Conservation (phyloP, 2,888 invertebrate genomes). For the Lasioglossum vierecki region DNA sequence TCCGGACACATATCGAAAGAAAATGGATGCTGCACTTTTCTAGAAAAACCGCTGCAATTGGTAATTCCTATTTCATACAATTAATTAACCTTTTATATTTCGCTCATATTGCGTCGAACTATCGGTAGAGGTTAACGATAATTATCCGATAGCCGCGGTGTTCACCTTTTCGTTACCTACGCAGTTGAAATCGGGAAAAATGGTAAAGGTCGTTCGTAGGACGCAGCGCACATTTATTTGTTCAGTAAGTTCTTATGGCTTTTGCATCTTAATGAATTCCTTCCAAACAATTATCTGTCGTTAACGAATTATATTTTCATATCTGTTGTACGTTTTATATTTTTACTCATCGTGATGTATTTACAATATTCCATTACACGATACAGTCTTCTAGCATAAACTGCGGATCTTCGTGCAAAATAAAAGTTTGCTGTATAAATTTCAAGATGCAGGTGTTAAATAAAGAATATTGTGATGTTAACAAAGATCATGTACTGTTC, state of each 20-base stretch:
- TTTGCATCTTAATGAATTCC: neutral
- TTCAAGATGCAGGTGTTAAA: too few species aligned
- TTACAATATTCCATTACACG: too few species aligned
- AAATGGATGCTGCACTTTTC: neutral
- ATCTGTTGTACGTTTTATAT: neutral
- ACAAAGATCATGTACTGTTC: too few species aligned
- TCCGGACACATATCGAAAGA: neutral
- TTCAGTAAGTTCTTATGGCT: neutral
- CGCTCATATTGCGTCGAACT: constrained; percentile 5
- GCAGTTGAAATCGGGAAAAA: constrained; percentile 14
- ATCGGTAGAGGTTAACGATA: constrained; percentile 26
- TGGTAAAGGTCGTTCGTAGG: neutral
- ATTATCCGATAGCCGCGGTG: constrained; percentile 3
- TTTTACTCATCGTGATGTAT: too few species aligned
- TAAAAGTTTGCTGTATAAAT: too few species aligned
- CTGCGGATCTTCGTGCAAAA: too few species aligned
- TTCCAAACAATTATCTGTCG: neutral
- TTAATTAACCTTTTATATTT: constrained; percentile 27
- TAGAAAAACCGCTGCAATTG: constrained; percentile 14
- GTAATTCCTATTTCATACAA: constrained; percentile 19
- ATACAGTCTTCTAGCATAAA: too few species aligned
- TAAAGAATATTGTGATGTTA: too few species aligned
- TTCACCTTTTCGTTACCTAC: constrained; percentile 1
- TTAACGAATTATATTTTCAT: neutral
- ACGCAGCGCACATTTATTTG: neutral